Evolutionary conservation across 2,113 vertebrate species (phyloP).

Genomic region (Empidonax alnorum): DNA sequence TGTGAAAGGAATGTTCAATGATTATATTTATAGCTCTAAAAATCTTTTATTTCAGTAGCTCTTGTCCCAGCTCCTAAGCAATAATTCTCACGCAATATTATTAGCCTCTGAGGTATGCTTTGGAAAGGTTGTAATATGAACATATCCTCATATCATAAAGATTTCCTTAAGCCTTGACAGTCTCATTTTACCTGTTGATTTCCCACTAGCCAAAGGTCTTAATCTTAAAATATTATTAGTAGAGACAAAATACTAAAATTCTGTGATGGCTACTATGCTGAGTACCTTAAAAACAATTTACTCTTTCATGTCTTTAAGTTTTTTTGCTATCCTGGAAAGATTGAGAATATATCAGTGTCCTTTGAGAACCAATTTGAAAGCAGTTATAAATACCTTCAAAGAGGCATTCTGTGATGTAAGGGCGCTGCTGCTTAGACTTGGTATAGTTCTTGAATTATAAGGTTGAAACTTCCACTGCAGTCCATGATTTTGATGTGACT

Average conservation of each 20-base stretch:
- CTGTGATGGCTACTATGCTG: not conserved
- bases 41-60: not conserved
- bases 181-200: not conserved
- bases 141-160: not conserved
- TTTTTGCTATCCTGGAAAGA: not conserved
- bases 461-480: not conserved
- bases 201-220: not conserved
- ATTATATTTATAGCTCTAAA: conserved; percentile 20
- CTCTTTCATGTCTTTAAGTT: not conserved
- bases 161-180: not conserved
- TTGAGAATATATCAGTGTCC: not conserved
- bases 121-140: not conserved
- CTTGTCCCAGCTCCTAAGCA: not conserved
- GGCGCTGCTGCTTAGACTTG: not conserved
- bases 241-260: not conserved
- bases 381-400: not conserved
- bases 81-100: not conserved
- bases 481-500: not conserved
- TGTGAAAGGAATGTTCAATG: not conserved
- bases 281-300: not conserved
- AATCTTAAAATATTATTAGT: not conserved
- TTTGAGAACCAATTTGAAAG: not conserved
- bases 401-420: not conserved
- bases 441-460: not conserved
- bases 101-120: not conserved